Evolutionary conservation across 2,113 vertebrate species (phyloP).

Genomic region (Ploceus nigricollis): DNA sequence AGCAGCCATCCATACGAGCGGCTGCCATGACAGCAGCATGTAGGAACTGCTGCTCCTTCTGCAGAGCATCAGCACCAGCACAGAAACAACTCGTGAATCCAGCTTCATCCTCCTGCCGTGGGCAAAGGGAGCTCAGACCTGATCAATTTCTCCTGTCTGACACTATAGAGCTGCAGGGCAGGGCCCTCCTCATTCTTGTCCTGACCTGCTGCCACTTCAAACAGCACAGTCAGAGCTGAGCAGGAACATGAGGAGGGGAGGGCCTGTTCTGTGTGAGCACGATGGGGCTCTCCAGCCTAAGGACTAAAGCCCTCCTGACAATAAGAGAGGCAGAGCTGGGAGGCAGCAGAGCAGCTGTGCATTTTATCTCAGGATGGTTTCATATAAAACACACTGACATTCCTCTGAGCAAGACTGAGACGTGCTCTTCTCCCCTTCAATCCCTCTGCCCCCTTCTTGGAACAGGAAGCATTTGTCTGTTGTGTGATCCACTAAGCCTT

Average conservation of each 20-base stretch:
- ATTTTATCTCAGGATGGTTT: neutral
- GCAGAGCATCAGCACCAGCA: neutral
- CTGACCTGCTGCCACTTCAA: neutral
- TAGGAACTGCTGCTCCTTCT: neutral
- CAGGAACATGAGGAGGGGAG: neutral
- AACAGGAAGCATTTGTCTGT: neutral
- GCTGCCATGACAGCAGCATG: rapidly evolving
- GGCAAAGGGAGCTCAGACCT: neutral
- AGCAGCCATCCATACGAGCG: neutral
- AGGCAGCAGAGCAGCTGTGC: neutral
- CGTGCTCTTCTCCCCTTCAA: rapidly evolving
- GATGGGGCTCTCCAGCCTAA: neutral
- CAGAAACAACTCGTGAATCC: neutral
- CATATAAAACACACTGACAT: neutral
- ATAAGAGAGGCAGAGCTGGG: neutral
- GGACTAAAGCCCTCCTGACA: neutral
- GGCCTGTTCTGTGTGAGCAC: neutral
- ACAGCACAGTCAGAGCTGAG: neutral
- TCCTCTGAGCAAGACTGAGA: neutral
- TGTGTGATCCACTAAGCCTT: neutral
- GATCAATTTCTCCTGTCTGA: neutral
- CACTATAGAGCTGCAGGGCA: neutral
- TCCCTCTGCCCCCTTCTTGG: neutral
- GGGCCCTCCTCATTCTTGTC: neutral
- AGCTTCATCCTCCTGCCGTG: neutral